Evolutionary conservation across 2,113 vertebrate species (phyloP), one percentile per base, ranked within the genome.

Genomic region (Zootoca vivipara): DNA sequence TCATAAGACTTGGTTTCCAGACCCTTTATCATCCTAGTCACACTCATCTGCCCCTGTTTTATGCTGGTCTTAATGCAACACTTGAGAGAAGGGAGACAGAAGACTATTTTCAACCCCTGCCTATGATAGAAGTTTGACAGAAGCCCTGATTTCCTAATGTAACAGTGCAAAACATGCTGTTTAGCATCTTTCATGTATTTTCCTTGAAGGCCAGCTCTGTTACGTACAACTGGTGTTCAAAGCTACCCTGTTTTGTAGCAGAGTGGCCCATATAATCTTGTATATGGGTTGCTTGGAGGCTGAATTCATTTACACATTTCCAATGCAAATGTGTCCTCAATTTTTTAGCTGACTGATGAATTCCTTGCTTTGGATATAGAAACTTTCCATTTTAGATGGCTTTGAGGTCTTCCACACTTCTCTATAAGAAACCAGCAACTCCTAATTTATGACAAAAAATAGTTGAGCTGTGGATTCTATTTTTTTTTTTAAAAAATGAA

Each of bases 241-340:
- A 92, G 4, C 83, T 86, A 38, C 62, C 83, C 84, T 64, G 89
- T 77, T 87, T 80, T 62, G 77, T 85, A 88, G 88, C 30, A 74
- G 40, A 90, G 90, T 85, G 87, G 78, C 56, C 46, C 74, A 82
- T 15, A 0, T 88, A 89, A 90, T 90, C 85, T 89, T 78, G 90
- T 6, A 0, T 69, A 87, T 33, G 87, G 79, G 83, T n/a, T 92
- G 80, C 58, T 92, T 87, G 80, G 85, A 58, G 84, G 78, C 26
- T 92, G 69, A 88, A 82, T 1, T 89, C 85, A 83, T 92, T 92
- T 90, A 64, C 80, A 90, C 64, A 82, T 18, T 82, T 87, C 46
- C 15, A 83, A 64, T 94, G 78, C 74, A 95, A 95, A 94, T 88
- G 30, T 91, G 70, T 72, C 83, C 67, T 92, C 5, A 0, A 87